A percentile compares a stretch with the other conserved stretches of the same genome.
Conservation (phyloP, 92 coral and sea anemone genomes). For the Palythoa heliodiscus region DNA sequence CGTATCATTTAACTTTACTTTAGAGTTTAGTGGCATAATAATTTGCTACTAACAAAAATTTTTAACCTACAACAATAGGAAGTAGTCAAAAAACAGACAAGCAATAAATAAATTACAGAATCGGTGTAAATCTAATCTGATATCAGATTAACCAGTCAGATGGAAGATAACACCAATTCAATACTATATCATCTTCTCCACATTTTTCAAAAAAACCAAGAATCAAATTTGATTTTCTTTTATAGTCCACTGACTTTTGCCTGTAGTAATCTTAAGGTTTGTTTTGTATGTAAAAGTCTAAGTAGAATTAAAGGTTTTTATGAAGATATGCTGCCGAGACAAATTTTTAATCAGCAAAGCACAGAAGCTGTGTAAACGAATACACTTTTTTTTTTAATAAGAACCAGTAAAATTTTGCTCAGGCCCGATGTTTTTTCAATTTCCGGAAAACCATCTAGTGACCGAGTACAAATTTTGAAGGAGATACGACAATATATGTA, state of each 20-base stretch:
- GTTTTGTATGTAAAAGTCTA: background rate
- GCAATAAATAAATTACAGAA: background rate
- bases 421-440: no score
- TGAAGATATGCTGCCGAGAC: background rate
- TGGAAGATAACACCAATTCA: background rate
- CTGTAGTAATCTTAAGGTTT: background rate
- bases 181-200: background rate
- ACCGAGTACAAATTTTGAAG: no score
- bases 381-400: no score
- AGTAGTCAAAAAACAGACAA: background rate
- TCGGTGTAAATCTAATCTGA: background rate
- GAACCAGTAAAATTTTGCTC: no score
- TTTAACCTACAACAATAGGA: background rate
- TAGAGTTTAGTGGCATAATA: background rate
- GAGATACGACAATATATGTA: no score
- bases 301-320: background rate
- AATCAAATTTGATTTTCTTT: background rate
- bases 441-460: no score
- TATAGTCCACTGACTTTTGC: background rate
- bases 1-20: background rate
- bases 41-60: background rate
- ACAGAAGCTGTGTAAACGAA: background rate
- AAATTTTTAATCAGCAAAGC: background rate
- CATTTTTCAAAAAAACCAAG: background rate
- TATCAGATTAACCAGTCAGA: background rate